Evolutionary conservation across 2,888 invertebrate genomes (phyloP).

Genomic region (Nemoura dubitans): DNA sequence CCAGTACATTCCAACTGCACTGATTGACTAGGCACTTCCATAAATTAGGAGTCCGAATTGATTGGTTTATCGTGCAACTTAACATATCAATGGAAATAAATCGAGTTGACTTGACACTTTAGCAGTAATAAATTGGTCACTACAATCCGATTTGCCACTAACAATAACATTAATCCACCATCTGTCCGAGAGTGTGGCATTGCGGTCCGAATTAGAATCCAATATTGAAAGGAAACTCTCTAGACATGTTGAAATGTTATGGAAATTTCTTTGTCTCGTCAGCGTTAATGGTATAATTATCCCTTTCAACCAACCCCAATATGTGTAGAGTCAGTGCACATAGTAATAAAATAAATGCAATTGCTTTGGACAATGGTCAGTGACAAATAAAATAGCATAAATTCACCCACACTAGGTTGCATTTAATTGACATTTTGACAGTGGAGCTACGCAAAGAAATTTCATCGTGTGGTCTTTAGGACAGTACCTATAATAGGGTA

Average conservation of each 20-base stretch:
- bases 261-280: neutral
- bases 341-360: neutral
- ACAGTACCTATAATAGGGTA: too few relatives aligned
- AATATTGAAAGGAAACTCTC: neutral
- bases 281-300: neutral
- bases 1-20: neutral
- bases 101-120: neutral
- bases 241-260: neutral
- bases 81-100: neutral
- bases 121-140: neutral
- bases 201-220: neutral
- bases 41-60: neutral
- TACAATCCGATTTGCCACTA: neutral
- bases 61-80: neutral
- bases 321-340: neutral
- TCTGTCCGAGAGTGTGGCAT: neutral
- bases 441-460: too few relatives aligned
- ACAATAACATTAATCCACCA: neutral
- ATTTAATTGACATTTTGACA: neutral
- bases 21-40: neutral
- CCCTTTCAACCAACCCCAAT: neutral
- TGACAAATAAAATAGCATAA: neutral
- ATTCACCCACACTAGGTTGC: neutral
- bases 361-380: neutral
- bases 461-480: too few relatives aligned